These are phyloP conservation scores for Eristalis intricaria DNA, from an alignment of 2,888 invertebrate genomes.

Conservation along the genomic window DNA sequence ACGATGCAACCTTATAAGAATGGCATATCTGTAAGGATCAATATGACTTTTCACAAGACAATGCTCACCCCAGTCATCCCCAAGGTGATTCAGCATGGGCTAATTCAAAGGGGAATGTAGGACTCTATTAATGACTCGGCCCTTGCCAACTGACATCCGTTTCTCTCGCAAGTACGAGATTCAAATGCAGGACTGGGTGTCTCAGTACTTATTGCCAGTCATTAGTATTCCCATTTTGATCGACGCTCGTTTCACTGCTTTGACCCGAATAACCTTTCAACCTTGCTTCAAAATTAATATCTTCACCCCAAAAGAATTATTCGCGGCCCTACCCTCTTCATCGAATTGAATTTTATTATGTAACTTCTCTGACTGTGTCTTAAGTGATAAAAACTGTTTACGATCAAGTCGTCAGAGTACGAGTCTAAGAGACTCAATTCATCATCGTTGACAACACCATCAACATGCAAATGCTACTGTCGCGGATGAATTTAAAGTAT, in stretches of 20 bases:
- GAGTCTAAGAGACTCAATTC: constrained; percentile 2
- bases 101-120: no score
- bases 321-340: not conserved
- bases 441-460: constrained; percentile 46
- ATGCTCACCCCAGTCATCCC: no score
- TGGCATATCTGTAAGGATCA: no score
- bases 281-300: not conserved
- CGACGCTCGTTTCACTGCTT: not conserved
- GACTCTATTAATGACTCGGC: no score
- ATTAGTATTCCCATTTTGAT: not conserved
- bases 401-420: not conserved
- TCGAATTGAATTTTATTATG: not conserved
- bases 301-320: not conserved
- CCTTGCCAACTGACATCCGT: no score
- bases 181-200: not conserved
- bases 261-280: not conserved
- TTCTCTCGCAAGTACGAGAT: no score
- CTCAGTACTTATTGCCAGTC: not conserved
- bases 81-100: no score
- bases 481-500: constrained; percentile 43
- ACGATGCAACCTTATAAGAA: no score
- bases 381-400: constrained; percentile 37
- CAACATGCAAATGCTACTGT: constrained; percentile 31
- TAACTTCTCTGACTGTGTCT: constrained; percentile 11
- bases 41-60: no score